phyloP scores from a whole-genome alignment of 2,113 vertebrate genomes.

The Ctenomys sociabilis region DNA sequence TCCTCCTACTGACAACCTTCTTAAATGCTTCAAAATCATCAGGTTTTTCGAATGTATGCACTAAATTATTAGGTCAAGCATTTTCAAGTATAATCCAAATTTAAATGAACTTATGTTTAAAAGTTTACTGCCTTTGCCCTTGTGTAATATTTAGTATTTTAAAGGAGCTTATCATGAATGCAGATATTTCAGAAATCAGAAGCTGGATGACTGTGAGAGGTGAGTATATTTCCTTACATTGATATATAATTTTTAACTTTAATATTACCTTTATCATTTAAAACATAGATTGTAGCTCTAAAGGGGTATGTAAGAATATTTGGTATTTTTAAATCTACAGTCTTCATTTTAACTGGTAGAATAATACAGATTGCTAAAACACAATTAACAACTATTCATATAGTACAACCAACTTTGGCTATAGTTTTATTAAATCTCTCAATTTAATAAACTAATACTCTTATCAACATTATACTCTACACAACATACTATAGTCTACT shows the following conservation, averaged over 20 bases:
- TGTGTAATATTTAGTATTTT: not conserved
- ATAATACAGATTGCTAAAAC: not conserved
- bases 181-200: not conserved
- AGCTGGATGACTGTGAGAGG: not conserved
- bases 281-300: constrained; percentile 9
- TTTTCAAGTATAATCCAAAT: constrained; percentile 10
- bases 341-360: constrained; percentile 2
- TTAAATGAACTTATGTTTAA: not conserved
- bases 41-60: not conserved
- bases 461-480: not conserved
- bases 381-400: not conserved
- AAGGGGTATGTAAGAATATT: not conserved
- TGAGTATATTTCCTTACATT: not conserved
- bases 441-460: constrained; percentile 23
- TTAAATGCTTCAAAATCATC: not conserved
- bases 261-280: not conserved
- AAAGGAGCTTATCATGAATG: not conserved
- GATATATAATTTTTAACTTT: not conserved
- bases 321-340: constrained; percentile 23
- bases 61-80: not conserved
- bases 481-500: too few relatives aligned
- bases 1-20: not conserved
- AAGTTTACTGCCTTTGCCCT: not conserved
- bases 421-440: not conserved
- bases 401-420: not conserved